A percentile compares a stretch with the other conserved stretches of the same genome.
Conservation (phyloP, 2,113 vertebrate genomes). For the Pachycephala philippinensis region DNA sequence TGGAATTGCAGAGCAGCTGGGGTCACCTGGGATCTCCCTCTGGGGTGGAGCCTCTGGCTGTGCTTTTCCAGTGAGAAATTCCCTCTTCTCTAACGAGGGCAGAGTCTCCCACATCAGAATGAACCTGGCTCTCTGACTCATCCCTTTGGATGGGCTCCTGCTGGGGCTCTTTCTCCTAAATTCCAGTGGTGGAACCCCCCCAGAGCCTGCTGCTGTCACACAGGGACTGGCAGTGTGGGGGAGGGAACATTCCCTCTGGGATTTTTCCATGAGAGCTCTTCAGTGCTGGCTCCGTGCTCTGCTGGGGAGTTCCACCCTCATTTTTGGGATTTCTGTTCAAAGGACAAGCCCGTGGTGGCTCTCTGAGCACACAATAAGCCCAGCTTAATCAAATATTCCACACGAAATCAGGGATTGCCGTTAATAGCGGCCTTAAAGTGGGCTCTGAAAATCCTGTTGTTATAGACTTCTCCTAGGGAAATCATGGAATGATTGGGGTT, state of each 20-base stretch:
- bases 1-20: neutral
- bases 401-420: neutral
- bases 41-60: neutral
- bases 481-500: neutral
- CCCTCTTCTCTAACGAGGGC: neutral
- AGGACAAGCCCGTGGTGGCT: neutral
- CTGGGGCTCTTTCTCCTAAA: neutral
- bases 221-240: neutral
- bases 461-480: neutral
- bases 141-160: neutral
- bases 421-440: neutral
- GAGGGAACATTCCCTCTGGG: neutral
- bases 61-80: neutral
- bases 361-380: no score
- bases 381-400: neutral
- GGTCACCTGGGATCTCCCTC: neutral
- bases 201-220: neutral
- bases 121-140: neutral
- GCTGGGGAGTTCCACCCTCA: neutral
- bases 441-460: neutral
- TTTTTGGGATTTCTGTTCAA: neutral
- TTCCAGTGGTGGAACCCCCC: neutral
- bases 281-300: rapidly evolving
- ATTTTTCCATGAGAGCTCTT: neutral
- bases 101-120: neutral